Conservation (phyloP, 2,797 vertebrate species). For the Ibycter americanus region DNA sequence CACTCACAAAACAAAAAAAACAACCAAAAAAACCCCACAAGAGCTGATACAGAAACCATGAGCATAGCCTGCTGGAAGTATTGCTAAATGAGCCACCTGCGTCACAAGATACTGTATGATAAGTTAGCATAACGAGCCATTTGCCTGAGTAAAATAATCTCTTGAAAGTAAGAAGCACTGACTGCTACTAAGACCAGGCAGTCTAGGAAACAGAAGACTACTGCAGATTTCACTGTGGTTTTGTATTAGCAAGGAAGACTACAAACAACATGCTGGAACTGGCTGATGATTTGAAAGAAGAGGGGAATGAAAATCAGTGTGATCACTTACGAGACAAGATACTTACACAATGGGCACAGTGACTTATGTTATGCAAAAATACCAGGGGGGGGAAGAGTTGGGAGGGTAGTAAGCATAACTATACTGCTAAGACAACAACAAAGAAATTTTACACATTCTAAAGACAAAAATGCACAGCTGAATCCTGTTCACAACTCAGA, state of each 20-base stretch:
- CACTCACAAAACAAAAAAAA: not conserved
- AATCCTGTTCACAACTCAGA: not conserved
- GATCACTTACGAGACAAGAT: not conserved
- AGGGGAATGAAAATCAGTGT: not conserved
- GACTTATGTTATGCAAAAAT: not conserved
- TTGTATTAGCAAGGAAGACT: not conserved
- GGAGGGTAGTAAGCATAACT: not conserved
- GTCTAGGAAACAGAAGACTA: not conserved
- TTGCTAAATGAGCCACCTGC: not conserved
- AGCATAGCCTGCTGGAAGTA: not conserved
- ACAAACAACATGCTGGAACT: not conserved
- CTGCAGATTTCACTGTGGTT: not conserved
- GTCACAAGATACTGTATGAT: not conserved
- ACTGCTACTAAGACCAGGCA: not conserved
- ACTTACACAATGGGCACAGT: not conserved
- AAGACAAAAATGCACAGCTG: not conserved
- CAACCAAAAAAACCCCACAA: not conserved
- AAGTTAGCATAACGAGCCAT: not conserved
- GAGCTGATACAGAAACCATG: not conserved
- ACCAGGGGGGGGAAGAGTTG: rapidly evolving
- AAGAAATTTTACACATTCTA: not conserved
- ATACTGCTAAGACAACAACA: not conserved
- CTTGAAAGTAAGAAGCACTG: not conserved
- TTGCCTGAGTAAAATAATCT: not conserved
- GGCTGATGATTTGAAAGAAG: not conserved